phyloP scores from a whole-genome alignment of 2,888 invertebrate genomes.

The Chouioia cunea region DNA sequence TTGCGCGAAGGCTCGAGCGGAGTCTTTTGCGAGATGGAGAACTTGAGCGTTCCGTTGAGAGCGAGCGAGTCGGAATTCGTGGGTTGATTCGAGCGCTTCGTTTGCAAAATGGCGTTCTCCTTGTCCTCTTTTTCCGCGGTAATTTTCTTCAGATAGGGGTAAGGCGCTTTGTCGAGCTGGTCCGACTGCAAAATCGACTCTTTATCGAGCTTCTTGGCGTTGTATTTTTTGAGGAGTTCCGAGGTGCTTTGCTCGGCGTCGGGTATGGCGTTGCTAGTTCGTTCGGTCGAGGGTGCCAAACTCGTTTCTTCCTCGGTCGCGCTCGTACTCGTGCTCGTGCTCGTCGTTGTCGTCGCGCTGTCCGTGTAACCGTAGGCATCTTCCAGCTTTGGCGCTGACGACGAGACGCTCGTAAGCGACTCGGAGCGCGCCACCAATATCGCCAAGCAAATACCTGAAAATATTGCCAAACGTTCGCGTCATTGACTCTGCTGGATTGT shows the following conservation, averaged over 20 bases:
- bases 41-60: not conserved
- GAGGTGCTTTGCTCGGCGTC: slow-evolving; percentile 19
- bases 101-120: not conserved
- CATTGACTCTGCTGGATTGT: not conserved
- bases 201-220: slow-evolving; percentile 3
- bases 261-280: slow-evolving; percentile 39
- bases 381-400: not conserved
- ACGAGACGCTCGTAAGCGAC: too few species aligned
- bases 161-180: slow-evolving; percentile 32
- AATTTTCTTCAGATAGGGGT: slow-evolving; percentile 16
- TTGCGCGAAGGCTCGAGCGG: not conserved
- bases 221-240: slow-evolving; percentile 7
- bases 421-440: not conserved
- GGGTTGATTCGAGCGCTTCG: slow-evolving; percentile 29
- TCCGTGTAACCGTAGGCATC: not conserved
- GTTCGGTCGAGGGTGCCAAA: slow-evolving; percentile 8
- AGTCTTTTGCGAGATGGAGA: not conserved
- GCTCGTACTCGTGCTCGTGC: not conserved
- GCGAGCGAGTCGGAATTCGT: not conserved
- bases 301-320: not conserved
- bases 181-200: not conserved
- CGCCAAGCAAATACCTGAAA: slow-evolving; percentile 16
- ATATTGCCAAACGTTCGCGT: too few species aligned
- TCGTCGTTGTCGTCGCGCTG: not conserved
- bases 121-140: not conserved